A percentile compares a stretch with the other conserved stretches of the same genome.
Conservation (phyloP, 2,888 invertebrate species). For the Cecidostiba fungosa region DNA sequence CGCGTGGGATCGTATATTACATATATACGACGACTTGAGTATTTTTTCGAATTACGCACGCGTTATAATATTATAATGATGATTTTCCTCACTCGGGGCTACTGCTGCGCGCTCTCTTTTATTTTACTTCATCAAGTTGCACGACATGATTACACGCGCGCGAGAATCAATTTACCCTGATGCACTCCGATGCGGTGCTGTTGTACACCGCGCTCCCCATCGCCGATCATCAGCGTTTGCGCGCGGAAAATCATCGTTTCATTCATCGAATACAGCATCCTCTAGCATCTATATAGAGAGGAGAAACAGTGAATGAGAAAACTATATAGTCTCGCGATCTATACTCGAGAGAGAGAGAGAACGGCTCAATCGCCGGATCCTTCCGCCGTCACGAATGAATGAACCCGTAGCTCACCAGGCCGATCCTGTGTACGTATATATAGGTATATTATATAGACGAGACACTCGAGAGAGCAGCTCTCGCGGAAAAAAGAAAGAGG, state of each 20-base stretch:
- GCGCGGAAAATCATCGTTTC: slow-evolving; percentile 3
- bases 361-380: slow-evolving; percentile 39
- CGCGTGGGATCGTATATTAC: neutral
- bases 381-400: slow-evolving; percentile 50
- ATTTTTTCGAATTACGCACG: neutral
- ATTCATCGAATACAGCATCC: neutral
- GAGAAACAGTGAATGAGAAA: neutral
- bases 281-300: neutral
- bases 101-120: neutral
- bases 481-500: slow-evolving; percentile 33
- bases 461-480: slow-evolving; percentile 10
- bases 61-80: neutral
- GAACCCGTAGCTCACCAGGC: slow-evolving; percentile 42
- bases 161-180: slow-evolving; percentile 38
- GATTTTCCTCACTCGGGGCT: slow-evolving; percentile 2
- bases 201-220: too few species aligned
- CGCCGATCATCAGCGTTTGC: too few species aligned
- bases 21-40: neutral
- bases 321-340: neutral
- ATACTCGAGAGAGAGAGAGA: neutral
- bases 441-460: neutral
- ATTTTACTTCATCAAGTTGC: neutral
- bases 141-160: slow-evolving; percentile 35
- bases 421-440: neutral
- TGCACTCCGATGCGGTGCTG: too few species aligned